Percentiles rank a stretch among this genome's conserved stretches.
These are phyloP conservation scores for Falco berigora DNA, from an alignment of 2,797 vertebrate genomes.

Conservation along the genomic window DNA sequence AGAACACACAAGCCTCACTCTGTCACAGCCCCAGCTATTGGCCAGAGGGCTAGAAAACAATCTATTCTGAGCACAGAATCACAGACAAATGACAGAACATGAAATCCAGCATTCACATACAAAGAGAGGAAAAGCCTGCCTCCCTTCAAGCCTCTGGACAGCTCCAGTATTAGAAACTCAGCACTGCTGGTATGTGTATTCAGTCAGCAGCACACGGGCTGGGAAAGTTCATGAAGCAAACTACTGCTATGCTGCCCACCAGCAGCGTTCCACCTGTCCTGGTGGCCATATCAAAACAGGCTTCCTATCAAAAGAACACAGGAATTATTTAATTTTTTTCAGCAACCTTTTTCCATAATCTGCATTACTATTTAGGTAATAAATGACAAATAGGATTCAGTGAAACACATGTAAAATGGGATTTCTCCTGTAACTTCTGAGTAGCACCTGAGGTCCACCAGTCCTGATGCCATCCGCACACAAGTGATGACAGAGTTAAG, in stretches of 20 bases:
- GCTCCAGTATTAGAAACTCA: neutral
- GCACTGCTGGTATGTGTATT: neutral
- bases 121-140: neutral
- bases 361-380: neutral
- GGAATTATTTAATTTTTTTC: neutral
- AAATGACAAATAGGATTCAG: neutral
- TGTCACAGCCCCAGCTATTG: neutral
- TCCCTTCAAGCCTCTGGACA: neutral
- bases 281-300: neutral
- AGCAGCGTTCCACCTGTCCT: neutral
- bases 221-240: neutral
- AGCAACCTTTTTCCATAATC: neutral
- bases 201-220: neutral
- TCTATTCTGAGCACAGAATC: neutral
- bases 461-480: accelerated
- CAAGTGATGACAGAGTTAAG: neutral
- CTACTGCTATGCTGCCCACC: neutral
- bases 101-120: neutral
- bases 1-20: neutral
- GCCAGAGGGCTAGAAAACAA: neutral
- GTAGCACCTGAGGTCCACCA: neutral
- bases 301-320: neutral
- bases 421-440: neutral
- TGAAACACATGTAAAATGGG: neutral
- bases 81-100: neutral